Evolutionary conservation across 1,140 invertebrate genomes (phyloP), one percentile per base, ranked within the genome.

Genomic region (Leptoteleia sp.): DNA sequence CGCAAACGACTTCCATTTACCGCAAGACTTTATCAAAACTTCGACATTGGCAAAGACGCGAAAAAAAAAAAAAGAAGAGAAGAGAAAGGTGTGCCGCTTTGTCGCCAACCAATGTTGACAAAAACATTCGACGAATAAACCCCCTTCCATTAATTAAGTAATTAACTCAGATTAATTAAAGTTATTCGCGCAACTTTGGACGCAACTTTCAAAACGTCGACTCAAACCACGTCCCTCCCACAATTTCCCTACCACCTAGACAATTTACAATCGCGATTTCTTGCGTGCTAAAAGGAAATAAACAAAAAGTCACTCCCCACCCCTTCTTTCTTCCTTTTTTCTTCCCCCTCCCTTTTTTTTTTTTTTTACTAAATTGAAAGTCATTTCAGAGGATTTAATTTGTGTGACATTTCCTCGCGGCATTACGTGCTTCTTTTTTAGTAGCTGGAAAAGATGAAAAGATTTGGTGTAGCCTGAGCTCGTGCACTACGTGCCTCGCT

Each of bases 381-480:
- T 71, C 70, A 64, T 80, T 80, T 61, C 62, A 40, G 35, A 22
- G 70, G 71, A 82, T 82, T 85, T 81, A 83, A 85, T 85, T 82
- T 81, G 65, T 76, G 68, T 65, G 62, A 73, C 73, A 61, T 70
- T 79, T 67, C 48, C 54, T 57, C 55, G 57, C 42, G 47, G 65
- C 38, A 75, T 80, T 81, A 80, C 77, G 70, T 80, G 77, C 72
- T 79, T 81, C 68, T 77, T 79, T 78, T 81, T 79, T 72, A 64
- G 62, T 64, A 64, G 75, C 47, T 81, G 35, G 43, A 64, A 62
- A 67, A 77, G 77, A 80, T 85, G 79, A 82, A 84, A 83, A 86
- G 82, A 84, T 86, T 84, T 82, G 71, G 73, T 67, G 64, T 67
- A 64, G 71, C 47, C 72, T 84, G 82, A 80, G 85, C 76, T 70